phyloP scores from a whole-genome alignment of 2,888 invertebrate genomes.

The Eilema caniola region DNA sequence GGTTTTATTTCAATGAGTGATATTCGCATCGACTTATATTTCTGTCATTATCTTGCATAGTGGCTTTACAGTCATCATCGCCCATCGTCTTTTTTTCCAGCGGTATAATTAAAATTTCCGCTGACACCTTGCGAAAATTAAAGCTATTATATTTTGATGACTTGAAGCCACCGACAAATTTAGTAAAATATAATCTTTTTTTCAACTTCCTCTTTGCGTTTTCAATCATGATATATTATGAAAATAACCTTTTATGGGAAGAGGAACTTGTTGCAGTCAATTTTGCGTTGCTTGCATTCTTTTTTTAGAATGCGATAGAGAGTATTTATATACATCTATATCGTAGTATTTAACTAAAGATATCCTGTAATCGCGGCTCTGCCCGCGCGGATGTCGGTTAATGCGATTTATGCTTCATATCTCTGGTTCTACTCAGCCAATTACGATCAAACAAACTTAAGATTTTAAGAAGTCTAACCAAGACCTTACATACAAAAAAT shows the following conservation, averaged over 20 bases:
- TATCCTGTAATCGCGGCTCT: no score
- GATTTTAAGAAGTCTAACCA: no score
- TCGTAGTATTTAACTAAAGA: no score
- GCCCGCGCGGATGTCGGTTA: no score
- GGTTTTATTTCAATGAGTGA: no score
- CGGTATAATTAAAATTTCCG: constrained; percentile 76
- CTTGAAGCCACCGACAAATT: constrained; percentile 52
- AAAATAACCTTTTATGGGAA: neutral
- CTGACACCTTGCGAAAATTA: constrained; percentile 67
- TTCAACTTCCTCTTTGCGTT: constrained; percentile 21
- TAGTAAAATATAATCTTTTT: constrained; percentile 38
- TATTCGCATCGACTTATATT: no score
- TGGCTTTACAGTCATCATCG: constrained; percentile 56
- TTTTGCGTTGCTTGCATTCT: neutral
- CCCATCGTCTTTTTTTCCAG: constrained; percentile 59
- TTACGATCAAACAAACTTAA: no score
- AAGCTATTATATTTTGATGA: constrained; percentile 69
- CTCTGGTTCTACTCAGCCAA: no score
- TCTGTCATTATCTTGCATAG: constrained; percentile 18
- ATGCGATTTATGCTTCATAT: no score
- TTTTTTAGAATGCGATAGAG: neutral
- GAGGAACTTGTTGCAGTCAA: neutral
- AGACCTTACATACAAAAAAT: no score
- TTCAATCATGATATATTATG: constrained; percentile 14
- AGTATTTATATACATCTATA: no score